Percentiles rank a stretch among this genome's conserved stretches.
phyloP scores from a whole-genome alignment of 2,888 invertebrate genomes.

The Melanargia galathea region DNA sequence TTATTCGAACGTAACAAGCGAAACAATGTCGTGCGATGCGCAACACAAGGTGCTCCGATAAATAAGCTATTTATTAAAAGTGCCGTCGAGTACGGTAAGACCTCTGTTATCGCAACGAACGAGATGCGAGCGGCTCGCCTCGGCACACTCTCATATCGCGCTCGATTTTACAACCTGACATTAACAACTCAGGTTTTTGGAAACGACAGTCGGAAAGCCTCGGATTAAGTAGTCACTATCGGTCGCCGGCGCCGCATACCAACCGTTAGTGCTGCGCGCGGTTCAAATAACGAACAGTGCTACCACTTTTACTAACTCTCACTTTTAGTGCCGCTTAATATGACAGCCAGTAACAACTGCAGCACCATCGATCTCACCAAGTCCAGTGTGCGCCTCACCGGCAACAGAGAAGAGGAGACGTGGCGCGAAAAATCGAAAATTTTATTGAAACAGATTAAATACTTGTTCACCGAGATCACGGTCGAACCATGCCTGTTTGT shows the following conservation, averaged over 20 bases:
- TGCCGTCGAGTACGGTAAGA: constrained; percentile 64
- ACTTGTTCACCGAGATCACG: constrained; percentile 71
- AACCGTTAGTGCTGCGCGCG: constrained; percentile 56
- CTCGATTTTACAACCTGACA: constrained; percentile 68
- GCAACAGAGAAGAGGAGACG: constrained; percentile 49
- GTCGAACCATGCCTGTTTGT: constrained; percentile 86
- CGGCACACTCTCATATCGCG: constrained; percentile 66
- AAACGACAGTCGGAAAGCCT: constrained; percentile 65
- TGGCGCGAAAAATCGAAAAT: constrained; percentile 66
- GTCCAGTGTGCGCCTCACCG: constrained; percentile 67
- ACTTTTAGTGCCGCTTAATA: constrained; percentile 56
- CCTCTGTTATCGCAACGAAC: constrained; percentile 71
- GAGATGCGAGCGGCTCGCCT: constrained; percentile 71
- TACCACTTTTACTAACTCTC: constrained; percentile 66
- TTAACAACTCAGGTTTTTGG: constrained; percentile 75
- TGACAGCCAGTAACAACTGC: constrained; percentile 61
- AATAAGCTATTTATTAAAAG: constrained; percentile 73
- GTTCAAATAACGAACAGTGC: constrained; percentile 51
- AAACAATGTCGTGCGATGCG: constrained; percentile 55
- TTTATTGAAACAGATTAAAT: constrained; percentile 63
- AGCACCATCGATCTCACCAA: constrained; percentile 63
- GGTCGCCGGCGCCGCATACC: constrained; percentile 53
- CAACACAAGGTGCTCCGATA: constrained; percentile 69
- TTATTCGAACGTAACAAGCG: constrained; percentile 36
- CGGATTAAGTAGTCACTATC: constrained; percentile 66